Percentiles rank a stretch among this genome's conserved stretches.
phyloP scores from a whole-genome alignment of 2,113 vertebrate genomes.

The Sorex araneus region DNA sequence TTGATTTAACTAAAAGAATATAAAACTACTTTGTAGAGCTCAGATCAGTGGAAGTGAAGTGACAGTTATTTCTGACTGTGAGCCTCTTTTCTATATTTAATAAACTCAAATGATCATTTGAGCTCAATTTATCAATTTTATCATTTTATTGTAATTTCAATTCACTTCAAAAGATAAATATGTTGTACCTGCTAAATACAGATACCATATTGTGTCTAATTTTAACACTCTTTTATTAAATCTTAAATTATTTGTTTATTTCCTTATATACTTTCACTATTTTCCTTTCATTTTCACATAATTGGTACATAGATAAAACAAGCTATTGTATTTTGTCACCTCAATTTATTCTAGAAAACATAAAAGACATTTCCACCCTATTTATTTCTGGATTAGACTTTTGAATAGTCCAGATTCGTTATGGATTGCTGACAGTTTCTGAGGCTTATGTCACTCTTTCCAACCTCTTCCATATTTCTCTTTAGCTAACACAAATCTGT shows the following conservation, averaged over 20 bases:
- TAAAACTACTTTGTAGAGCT: background rate
- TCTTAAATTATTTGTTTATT: background rate
- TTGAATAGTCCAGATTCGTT: background rate
- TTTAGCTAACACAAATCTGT: background rate
- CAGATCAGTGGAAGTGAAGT: background rate
- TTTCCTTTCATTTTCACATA: background rate
- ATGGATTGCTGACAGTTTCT: background rate
- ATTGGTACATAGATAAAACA: background rate
- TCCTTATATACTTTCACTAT: background rate
- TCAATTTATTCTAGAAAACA: constrained; percentile 36
- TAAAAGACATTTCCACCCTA: background rate
- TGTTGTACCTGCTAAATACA: constrained; percentile 5
- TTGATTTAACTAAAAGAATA: background rate
- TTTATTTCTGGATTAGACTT: background rate
- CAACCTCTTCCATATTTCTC: background rate
- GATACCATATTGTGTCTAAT: background rate
- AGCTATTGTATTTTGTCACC: background rate
- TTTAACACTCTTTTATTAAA: no score
- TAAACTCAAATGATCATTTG: background rate
- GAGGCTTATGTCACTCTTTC: background rate
- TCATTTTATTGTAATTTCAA: background rate
- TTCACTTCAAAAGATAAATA: constrained; percentile 4
- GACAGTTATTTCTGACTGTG: background rate
- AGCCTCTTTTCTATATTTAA: background rate
- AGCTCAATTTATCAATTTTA: constrained; percentile 6